Evolutionary conservation across 2,888 invertebrate genomes (phyloP), one percentile per base, ranked within the genome.

Genomic region (Oscheius onirici): DNA sequence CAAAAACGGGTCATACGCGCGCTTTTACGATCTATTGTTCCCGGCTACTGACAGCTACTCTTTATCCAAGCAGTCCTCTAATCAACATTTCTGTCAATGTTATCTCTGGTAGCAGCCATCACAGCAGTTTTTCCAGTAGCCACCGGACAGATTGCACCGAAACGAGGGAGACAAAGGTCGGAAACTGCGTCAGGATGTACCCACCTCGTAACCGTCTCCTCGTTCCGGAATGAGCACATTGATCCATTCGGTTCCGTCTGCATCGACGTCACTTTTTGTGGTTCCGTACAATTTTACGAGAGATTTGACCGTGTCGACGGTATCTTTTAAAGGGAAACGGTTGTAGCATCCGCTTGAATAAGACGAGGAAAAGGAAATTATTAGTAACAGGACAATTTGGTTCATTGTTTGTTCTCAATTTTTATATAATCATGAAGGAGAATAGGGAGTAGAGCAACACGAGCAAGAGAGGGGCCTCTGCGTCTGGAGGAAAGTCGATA

Each of bases 211-310:
- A 15, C 69, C 69, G 10, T 58, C 51, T 24, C 40, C 26, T 2
- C 40, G 22, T 22, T 34, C 22, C n/a, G 17, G 13, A n/a, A 69
- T 24, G 13, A 69, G 22, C 28, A 49, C 8, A 24, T 69, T 69
- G 13, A 69, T 34, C 69, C 69, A 69, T 55, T 54, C 41, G 1
- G 69, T 69, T 28, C 60, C 69, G 17, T 69, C 69, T 5, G 49
- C n/a, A 51, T 69, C 69, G 1, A 24, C 44, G 6, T 58, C 60
- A 3, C 22, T 69, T 11, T 34, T 20, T 13, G 49, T 8, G 10
- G 11, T 51, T 13, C 51, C 58, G 15, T 60, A 60, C 17, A 26
- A 8, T 15, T 60, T n/a, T 20, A 69, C 69, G 11, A 69, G 8
- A 13, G 40, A 8, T 17, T 69, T 69, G n/a, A 69, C 26, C 13